Evolutionary conservation across 2,888 invertebrate species (phyloP), one percentile per base, ranked within the genome.

Genomic region (Amitus sp.): DNA sequence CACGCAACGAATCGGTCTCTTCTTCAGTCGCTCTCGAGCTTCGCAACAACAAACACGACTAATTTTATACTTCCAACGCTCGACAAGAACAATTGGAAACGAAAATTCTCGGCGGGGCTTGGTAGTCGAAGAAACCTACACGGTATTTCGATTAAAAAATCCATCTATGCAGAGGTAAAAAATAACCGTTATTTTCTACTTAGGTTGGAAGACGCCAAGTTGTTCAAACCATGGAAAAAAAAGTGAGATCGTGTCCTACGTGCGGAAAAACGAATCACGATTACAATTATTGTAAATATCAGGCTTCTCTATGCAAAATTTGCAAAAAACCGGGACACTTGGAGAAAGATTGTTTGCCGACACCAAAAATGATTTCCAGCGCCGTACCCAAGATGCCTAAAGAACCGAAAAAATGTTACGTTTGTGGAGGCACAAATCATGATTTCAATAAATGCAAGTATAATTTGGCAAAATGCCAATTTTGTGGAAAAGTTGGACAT

Each of bases 391-490:
- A 37, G 12, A 37, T 4, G 4, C 2, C 15, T 5, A 15, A 12
- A 12, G 13, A 12, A 4, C 4, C 9, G 4, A 37, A 37, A 37
- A 37, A 37, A 13, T 37, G 37, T 15, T 37, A 37, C 37, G 37
- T 37, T 37, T 37, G 37, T 13, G 37, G 37, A 15, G 13, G 13
- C 4, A 13, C 13, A 15, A 37, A 37, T 12, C 37, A 37, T 15
- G 15, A 37, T 37, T 37, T 37, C 15, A 37, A 37, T 15, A 37
- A 37, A 15, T 37, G 37, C 12, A 37, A 37, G 12, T 37, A 37
- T 12, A 5, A 37, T 15, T 5, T 37, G 37, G 37, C 37, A 9
- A 37, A 37, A 37, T 37, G 37, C 37, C 13, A 13, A 13, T 13
- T 13, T 37, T 37, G 37, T 15, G 37, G 37, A 37, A 37, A 2